These are phyloP conservation scores for Styela clava DNA, from an alignment of 23 tunicate species.

Conservation along the genomic window DNA sequence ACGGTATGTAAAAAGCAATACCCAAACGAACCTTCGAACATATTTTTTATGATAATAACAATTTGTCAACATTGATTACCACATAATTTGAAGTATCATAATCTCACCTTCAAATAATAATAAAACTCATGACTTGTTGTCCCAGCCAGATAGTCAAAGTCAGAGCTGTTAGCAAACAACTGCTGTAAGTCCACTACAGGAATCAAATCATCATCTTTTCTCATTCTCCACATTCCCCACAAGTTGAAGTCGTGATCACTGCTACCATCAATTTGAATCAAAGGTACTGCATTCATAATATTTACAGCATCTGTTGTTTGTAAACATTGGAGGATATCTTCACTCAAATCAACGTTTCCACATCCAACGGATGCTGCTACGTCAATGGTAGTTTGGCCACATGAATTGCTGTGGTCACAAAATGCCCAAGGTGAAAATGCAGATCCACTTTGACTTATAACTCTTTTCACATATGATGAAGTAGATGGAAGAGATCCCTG, in stretches of 20 bases:
- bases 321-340: background rate
- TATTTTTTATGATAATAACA: too few relatives aligned
- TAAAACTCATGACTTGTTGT: conserved; percentile 21
- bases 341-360: background rate
- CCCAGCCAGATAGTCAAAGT: conserved; percentile 6
- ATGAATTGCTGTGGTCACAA: background rate
- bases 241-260: background rate
- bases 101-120: background rate
- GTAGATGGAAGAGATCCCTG: conserved; percentile 14
- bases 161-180: background rate
- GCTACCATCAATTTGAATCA: background rate
- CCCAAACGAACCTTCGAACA: too few relatives aligned
- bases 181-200: background rate
- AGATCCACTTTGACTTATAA: conserved; percentile 41
- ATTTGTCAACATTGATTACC: too few relatives aligned
- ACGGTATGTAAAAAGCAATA: too few relatives aligned
- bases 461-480: conserved; percentile 4
- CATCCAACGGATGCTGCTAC: background rate
- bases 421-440: conserved; percentile 49
- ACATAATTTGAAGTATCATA: too few relatives aligned
- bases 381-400: background rate
- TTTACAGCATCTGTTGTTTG: background rate
- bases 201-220: conserved; percentile 6
- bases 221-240: conserved; percentile 29
- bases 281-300: background rate